Evolutionary conservation across 2,888 invertebrate genomes (phyloP), one percentile per base, ranked within the genome.

Genomic region (Disparrhopalites patrizii): DNA sequence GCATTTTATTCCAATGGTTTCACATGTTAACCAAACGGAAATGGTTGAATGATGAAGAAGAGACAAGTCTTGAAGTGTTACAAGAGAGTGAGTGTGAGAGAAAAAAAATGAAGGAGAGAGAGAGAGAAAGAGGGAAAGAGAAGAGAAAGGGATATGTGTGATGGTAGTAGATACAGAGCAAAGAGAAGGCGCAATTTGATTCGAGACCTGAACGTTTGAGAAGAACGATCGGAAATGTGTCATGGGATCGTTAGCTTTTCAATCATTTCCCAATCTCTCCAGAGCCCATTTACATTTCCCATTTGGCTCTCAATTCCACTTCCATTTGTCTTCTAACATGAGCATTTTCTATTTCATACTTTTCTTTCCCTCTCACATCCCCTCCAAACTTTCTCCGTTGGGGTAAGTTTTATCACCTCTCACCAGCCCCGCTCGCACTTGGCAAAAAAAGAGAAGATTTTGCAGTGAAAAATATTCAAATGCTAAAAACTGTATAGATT

Each of bases 231-330:
- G 69, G 65, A 71, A 74, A 74, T 60, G 67, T 70, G 72, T 72
- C 71, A 71, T 30, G 70, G 70, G 71, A 71, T 72, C 68, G 65
- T 72, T 74, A 71, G 70, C 70, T 62, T 73, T 73, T 73, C 73
- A 72, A 73, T 73, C 73, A 73, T 70, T 70, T 69, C 67, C 70
- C 67, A 67, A 70, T 60, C 67, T 65, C 65, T 62, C 62, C 61
- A 38, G 52, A 56, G 52, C 67, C 61, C 55, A 69, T 71, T 69
- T 71, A 69, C 68, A 68, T 71, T 70, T 70, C 68, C 70, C 68
- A 68, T 66, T 70, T 62, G 66, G 66, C 54, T 68, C 68, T 67
- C 65, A 64, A 69, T 69, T 67, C 40, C 55, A 65, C 36, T 66
- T 70, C 60, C 65, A 68, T 67, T 68, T 68, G 31, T 56, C 61